phyloP scores from a whole-genome alignment of 2,888 invertebrate species.

The Timema cristinae region DNA sequence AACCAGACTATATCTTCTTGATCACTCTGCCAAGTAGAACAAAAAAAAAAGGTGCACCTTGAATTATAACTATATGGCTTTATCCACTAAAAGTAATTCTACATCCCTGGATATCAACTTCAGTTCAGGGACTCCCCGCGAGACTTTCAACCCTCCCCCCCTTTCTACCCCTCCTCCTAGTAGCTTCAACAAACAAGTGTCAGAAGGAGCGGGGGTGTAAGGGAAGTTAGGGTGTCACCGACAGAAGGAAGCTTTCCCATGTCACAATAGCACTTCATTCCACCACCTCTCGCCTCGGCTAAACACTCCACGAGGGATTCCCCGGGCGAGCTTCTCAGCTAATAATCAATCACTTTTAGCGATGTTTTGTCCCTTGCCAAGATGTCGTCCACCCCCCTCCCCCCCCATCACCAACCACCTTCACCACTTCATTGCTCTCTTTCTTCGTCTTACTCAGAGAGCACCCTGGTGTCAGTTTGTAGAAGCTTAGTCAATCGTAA shows the following conservation, averaged over 20 bases:
- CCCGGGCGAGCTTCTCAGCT: not conserved
- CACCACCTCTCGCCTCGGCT: not conserved
- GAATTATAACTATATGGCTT: too few species aligned
- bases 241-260: conserved; percentile 15
- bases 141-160: not conserved
- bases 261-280: conserved; percentile 15
- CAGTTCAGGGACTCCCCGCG: not conserved
- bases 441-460: too few species aligned
- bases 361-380: not conserved
- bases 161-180: not conserved
- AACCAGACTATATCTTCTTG: too few species aligned
- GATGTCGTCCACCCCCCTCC: not conserved
- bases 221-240: conserved; percentile 5
- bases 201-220: not conserved
- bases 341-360: conserved; percentile 6
- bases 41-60: too few species aligned
- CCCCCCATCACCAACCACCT: conserved; percentile 8
- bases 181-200: conserved; percentile 13
- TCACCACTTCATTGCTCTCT: conserved; percentile 8
- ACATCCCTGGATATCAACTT: too few species aligned
- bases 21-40: too few species aligned
- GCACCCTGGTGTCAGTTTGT: too few species aligned
- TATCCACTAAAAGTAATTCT: too few species aligned
- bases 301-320: too few species aligned
- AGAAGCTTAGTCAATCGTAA: too few species aligned